Evolutionary conservation across 1,140 invertebrate species (phyloP).

Genomic region (Agraylea sexmaculata): DNA sequence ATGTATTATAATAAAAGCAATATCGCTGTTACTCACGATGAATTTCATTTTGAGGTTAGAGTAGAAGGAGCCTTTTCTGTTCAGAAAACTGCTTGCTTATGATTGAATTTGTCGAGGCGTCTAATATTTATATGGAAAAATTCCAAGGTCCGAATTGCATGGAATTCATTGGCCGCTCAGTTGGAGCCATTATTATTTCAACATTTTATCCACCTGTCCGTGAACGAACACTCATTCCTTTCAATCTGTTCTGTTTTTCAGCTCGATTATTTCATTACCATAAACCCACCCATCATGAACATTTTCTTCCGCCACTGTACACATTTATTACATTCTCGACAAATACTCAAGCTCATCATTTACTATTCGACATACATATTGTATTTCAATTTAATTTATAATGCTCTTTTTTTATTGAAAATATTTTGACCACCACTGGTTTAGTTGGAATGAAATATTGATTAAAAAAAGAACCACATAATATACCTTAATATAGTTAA

Average conservation of each 20-base stretch:
- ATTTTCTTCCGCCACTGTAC: too few relatives aligned
- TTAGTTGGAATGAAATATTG: too few relatives aligned
- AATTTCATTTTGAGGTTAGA: background rate
- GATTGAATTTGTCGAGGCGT: background rate
- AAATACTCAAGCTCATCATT: too few relatives aligned
- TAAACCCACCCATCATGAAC: too few relatives aligned
- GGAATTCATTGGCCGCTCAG: background rate
- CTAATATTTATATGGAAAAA: background rate
- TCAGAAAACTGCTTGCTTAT: constrained; percentile 11
- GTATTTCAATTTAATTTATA: too few relatives aligned
- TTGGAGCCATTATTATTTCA: background rate
- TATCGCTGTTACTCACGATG: background rate
- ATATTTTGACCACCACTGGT: too few relatives aligned
- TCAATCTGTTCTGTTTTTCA: background rate
- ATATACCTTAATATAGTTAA: too few relatives aligned
- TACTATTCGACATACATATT: too few relatives aligned
- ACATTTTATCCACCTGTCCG: background rate
- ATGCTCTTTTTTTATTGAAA: too few relatives aligned
- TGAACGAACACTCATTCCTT: background rate
- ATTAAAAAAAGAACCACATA: too few relatives aligned
- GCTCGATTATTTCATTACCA: too few relatives aligned
- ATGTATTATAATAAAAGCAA: background rate
- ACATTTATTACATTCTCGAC: too few relatives aligned
- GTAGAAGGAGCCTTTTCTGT: constrained; percentile 13
- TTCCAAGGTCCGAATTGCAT: background rate